Evolutionary conservation across 2,113 vertebrate species (phyloP), one percentile per base, ranked within the genome.

Genomic region (Alosa alosa): DNA sequence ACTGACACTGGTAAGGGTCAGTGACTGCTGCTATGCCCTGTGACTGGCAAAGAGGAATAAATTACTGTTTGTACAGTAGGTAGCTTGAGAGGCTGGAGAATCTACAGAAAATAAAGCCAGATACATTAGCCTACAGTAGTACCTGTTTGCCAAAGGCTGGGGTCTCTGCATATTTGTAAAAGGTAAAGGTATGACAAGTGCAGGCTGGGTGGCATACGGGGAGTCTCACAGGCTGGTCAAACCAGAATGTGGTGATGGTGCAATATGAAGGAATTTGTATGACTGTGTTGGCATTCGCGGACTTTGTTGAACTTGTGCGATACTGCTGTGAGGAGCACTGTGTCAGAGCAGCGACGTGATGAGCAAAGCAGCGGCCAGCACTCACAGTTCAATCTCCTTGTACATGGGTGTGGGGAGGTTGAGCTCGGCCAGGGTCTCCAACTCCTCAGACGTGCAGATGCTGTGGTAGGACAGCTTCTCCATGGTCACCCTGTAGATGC

Each of bases 401-500:
- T 96, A 97, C 89, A 99, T 95, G 49, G 95, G 95, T 15, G 91
- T 44, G 4, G 98, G 97, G 72, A 99, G 96, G 83, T 91, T 95
- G 92, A 97, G 96, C 83, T 91, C 94, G 92, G 97, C 96, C 81
- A 99, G 97, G 88, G 95, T 96, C 92, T 98, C 97, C 97, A 97
- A 99, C 92, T 99, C 98, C 89, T 99, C 98, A 0, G 96, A 95
- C 1, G 98, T 98, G 90, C 98, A 99, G 89, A 99, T 96, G 93
- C 97, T 99, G 89, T 99, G 98, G 90, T 99, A 99, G 9, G 98
- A 98, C 60, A 99, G 95, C 87, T 99, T 99, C 91, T 99, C 98
- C 97, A 99, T 97, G 0, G 98, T 99, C 82, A 99, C 98, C 88
- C 98, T 96, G 92, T 99, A 99, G 92, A 99, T 99, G 94, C 98